Base-by-base conservation (phyloP, 2,888 invertebrate species). In the Heliconius hortense region DNA sequence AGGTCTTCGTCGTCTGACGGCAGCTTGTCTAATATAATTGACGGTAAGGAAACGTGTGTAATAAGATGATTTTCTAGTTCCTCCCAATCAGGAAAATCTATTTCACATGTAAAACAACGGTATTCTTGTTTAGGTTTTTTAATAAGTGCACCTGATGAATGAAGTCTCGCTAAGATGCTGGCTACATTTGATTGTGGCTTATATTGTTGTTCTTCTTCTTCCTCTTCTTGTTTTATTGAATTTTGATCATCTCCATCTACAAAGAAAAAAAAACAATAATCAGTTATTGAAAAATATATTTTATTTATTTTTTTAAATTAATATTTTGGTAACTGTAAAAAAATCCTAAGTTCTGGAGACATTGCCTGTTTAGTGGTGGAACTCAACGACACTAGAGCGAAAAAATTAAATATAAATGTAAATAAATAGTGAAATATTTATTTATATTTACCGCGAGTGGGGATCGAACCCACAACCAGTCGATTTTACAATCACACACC, bases 31-130 rank as follows among this genome's bases (percentile, higher is more conserved):
- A 95, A 80, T 64, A 92, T 85, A 75, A 95, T 88, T 1, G 86
- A 87, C 66, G 95, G 95, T 82, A 95, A 90, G 11, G 93, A 94
- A 66, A 95, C 94, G 90, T 95, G 95, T 73, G 92, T 90, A 53
- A 95, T 88, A 18, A 95, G 87, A 84, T 95, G 95, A 21, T 89
- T 88, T 80, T 95, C 90, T 77, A 95, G 83, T 24, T 90, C 92
- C 63, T 88, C 87, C 88, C 92, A 92, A 79, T 88, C 85, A 18
- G 84, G 85, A 83, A 94, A 95, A 75, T 93, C 92, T 76, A 92
- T 86, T 80, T 93, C 88, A 82, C 95, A 95, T 56, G 95, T 95
- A 80, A 86, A 87, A 82, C 95, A 95, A 80, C 86, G 88, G 78
- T 87, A 84, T 79, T 93, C 92, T 74, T 89, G 82, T 79, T 92